phyloP scores from a whole-genome alignment of 1,140 invertebrate genomes.

The Sycobia sp. region DNA sequence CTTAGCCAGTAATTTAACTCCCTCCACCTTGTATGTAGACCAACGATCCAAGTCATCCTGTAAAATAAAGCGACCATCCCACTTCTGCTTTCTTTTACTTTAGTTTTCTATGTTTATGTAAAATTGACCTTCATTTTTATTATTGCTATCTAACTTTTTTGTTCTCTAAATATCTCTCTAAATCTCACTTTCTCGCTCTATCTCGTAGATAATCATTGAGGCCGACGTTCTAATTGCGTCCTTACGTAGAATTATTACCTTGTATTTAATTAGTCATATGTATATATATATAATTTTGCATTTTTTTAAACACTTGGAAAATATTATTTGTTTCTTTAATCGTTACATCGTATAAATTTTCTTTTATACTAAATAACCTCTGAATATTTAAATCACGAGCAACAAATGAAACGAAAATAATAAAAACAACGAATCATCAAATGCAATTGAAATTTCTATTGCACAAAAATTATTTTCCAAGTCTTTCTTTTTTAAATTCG shows the following conservation, averaged over 20 bases:
- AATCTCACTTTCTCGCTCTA: not conserved
- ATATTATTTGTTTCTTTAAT: constrained; percentile 2
- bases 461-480: too few species aligned
- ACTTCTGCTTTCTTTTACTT: not conserved
- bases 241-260: constrained; percentile 16
- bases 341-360: too few species aligned
- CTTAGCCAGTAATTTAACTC: not conserved
- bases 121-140: not conserved
- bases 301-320: constrained; percentile 2
- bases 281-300: not conserved
- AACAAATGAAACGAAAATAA: too few species aligned
- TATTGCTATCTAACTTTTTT: too few species aligned
- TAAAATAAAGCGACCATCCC: not conserved
- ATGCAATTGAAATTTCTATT: too few species aligned
- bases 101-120: not conserved
- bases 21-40: not conserved
- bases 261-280: constrained; percentile 18
- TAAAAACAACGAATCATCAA: too few species aligned
- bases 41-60: constrained; percentile 16
- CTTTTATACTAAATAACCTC: too few species aligned
- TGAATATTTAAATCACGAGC: too few species aligned
- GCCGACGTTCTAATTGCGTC: constrained; percentile 14
- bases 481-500: too few species aligned
- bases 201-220: constrained; percentile 14
- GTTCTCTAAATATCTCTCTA: not conserved